Evolutionary conservation across 2,888 invertebrate species (phyloP).

Genomic region (Agonopterix arenella): DNA sequence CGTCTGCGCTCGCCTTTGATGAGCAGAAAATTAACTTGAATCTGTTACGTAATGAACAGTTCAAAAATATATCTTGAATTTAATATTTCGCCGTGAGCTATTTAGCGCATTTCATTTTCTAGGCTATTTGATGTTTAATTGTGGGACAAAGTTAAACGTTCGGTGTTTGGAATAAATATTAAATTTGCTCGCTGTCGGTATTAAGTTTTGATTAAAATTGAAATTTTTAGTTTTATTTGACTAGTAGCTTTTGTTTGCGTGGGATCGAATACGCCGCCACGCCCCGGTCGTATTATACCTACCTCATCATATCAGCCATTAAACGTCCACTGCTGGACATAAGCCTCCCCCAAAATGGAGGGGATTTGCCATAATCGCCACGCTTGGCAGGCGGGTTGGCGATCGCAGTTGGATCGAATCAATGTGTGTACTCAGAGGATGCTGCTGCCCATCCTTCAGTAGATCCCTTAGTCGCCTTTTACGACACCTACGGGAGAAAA

Average conservation of each 20-base stretch:
- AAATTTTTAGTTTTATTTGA: background rate
- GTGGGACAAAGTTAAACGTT: conserved; percentile 19
- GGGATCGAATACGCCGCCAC: too few relatives aligned
- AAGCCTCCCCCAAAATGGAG: too few relatives aligned
- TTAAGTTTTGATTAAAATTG: background rate
- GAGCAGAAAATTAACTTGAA: conserved; percentile 29
- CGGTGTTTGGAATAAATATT: conserved; percentile 13
- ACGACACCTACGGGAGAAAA: too few relatives aligned
- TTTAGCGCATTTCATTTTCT: conserved; percentile 35
- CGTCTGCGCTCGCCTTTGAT: conserved; percentile 14
- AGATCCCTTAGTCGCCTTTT: too few relatives aligned
- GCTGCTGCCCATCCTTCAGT: too few relatives aligned
- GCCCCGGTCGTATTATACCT: too few relatives aligned
- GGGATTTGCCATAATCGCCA: too few relatives aligned
- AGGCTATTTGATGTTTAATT: conserved; percentile 31
- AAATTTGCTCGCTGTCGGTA: conserved; percentile 9
- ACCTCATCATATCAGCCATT: too few relatives aligned
- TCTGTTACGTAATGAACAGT: conserved; percentile 36
- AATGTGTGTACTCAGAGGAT: too few relatives aligned
- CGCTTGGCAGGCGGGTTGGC: too few relatives aligned
- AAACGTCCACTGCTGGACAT: too few relatives aligned
- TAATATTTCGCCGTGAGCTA: conserved; percentile 41
- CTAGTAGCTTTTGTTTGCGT: background rate
- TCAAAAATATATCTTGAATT: conserved; percentile 40
- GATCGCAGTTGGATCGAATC: too few relatives aligned